Base-by-base conservation (phyloP, 1,140 invertebrate genomes). In the Papilio polyxenes region DNA sequence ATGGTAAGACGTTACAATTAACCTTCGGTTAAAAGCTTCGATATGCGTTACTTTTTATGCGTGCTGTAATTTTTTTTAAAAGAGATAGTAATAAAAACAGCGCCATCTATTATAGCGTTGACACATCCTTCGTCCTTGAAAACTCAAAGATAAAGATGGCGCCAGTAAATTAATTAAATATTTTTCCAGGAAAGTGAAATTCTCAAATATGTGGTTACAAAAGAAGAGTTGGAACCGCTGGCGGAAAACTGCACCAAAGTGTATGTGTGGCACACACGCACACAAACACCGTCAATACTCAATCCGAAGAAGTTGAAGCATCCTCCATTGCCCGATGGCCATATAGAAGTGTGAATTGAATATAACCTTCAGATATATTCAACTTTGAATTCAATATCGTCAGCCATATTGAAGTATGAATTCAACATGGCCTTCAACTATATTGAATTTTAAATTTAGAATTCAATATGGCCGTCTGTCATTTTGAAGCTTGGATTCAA, bases 231-330 rank as follows among this genome's bases (percentile, higher is more conserved):
- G 56, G 98, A 99, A 92, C 98, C 98, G 0, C 95, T 98, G 84
- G 98, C 98, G 4, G 97, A 98, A 83, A 96, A 96, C 86, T 99
- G 98, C 90, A 98, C 97, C 0, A 98, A 98, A 95, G 98, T 99
- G 15, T 97, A 98, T 80, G 99, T 99, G 8, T 99, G 99, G 99
- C 99, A 99, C 91, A 99, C 99, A 23, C 95, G 98, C 89, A 99
- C 99, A 44, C 98, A 98, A 92, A 97, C 97, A 88, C 97, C 98
- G 1, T 96, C 96, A 74, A 95, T 98, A 72, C 95, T 94, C 49
- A 96, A 96, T 81, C 97, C 97, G 87, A 96, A 95, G 85, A 95
- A 95, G 79, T 84, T 95, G 53, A 94, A 95, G 84, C 91, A 92
- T 65, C 86, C 92, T 7, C 92, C 94, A 69, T 87, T 93, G 56